These are phyloP conservation scores for Melinaea menophilus DNA, from an alignment of 2,888 invertebrate genomes.

Conservation along the genomic window DNA sequence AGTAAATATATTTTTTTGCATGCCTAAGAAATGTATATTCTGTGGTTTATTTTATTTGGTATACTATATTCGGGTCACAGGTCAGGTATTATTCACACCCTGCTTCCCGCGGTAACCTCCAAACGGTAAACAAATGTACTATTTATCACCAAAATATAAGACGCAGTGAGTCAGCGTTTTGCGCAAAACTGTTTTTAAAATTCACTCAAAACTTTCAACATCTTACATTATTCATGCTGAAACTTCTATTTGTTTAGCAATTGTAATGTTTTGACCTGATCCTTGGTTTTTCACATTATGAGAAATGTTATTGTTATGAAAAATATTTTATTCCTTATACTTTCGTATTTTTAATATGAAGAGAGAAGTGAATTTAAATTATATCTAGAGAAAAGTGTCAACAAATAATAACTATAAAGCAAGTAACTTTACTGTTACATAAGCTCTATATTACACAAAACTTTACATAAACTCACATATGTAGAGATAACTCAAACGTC, in stretches of 20 bases:
- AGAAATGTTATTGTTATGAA: no score
- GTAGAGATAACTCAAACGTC: slow-evolving; percentile 15
- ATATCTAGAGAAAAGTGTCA: no score
- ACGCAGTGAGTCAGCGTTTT: slow-evolving; percentile 20
- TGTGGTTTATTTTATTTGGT: neutral
- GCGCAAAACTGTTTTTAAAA: slow-evolving; percentile 2
- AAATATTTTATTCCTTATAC: no score
- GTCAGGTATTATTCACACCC: slow-evolving; percentile 28
- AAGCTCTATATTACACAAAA: no score
- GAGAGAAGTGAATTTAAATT: no score
- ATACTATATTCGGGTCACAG: slow-evolving; percentile 21
- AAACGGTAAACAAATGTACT: slow-evolving; percentile 27
- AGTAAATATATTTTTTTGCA: no score
- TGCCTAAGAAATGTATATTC: neutral
- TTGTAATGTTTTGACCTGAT: neutral
- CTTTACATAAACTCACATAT: slow-evolving; percentile 1
- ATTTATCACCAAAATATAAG: slow-evolving; percentile 23
- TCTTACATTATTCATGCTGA: slow-evolving; percentile 1
- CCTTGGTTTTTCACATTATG: no score
- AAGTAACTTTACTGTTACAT: no score
- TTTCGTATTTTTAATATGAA: no score
- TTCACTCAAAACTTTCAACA: neutral
- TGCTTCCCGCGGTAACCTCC: slow-evolving; percentile 12
- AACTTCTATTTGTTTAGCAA: neutral
- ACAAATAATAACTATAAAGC: no score